Evolutionary conservation across 2,113 vertebrate species (phyloP).

Genomic region (Equus quagga): DNA sequence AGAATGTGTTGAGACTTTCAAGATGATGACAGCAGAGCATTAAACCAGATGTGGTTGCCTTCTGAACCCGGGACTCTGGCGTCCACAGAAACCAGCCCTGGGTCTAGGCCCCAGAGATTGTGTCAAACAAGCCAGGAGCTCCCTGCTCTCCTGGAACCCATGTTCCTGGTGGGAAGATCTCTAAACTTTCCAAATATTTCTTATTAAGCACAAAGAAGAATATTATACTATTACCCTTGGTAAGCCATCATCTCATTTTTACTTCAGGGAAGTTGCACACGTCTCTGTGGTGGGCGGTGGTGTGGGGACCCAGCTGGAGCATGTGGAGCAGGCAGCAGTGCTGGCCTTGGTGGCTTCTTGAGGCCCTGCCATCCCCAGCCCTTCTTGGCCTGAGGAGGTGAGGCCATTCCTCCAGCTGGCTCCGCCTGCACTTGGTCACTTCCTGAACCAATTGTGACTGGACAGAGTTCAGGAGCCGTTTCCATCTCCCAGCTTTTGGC

Average conservation of each 20-base stretch:
- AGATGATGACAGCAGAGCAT: neutral
- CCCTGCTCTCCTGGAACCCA: neutral
- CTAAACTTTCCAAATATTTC: neutral
- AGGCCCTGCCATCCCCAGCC: neutral
- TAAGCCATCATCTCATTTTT: neutral
- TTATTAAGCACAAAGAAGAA: neutral
- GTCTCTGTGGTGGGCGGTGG: neutral
- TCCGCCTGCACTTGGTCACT: neutral
- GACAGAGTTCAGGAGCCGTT: neutral
- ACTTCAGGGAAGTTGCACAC: fast-evolving
- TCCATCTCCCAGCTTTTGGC: neutral
- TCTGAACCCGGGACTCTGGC: neutral
- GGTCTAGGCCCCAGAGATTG: neutral
- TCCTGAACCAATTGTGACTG: neutral
- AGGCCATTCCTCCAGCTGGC: neutral
- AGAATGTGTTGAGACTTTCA: neutral
- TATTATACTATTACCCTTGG: neutral
- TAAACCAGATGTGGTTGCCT: neutral
- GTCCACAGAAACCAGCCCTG: neutral
- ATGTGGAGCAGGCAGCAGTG: neutral
- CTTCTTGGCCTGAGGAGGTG: neutral
- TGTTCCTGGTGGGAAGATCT: neutral
- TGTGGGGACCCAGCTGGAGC: too few species aligned
- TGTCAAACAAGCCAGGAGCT: neutral
- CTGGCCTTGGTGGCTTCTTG: neutral